Conservation (phyloP, 2,888 invertebrate species). For the Drosophila cognata region DNA sequence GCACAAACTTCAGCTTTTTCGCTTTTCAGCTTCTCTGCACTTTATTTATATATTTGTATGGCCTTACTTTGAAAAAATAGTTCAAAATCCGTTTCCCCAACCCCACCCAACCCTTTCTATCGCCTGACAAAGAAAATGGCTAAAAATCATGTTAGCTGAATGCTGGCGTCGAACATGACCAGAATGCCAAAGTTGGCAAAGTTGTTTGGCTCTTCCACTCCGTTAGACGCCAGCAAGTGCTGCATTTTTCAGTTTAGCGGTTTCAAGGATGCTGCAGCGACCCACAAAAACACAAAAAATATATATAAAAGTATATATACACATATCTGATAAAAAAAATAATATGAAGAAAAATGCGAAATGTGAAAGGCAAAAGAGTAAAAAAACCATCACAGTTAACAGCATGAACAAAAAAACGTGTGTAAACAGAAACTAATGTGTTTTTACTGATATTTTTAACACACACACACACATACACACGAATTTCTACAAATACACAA, state of each 20-base stretch:
- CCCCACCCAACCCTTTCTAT: not conserved
- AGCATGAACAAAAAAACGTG: constrained; percentile 59
- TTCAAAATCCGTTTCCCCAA: constrained; percentile 50
- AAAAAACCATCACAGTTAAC: constrained; percentile 65
- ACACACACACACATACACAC: constrained; percentile 25
- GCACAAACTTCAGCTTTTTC: constrained; percentile 11
- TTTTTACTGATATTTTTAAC: constrained; percentile 76
- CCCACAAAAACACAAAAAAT: constrained; percentile 58
- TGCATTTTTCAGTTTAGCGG: constrained; percentile 55
- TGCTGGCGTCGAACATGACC: constrained; percentile 66
- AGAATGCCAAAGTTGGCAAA: constrained; percentile 64
- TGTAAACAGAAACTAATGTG: constrained; percentile 80
- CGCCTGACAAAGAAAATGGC: constrained; percentile 19
- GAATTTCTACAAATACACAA: constrained; percentile 8
- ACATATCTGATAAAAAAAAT: constrained; percentile 13
- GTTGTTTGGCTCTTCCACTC: constrained; percentile 43
- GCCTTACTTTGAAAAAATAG: constrained; percentile 73
- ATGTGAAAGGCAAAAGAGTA: constrained; percentile 37
- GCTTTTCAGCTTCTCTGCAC: constrained; percentile 27
- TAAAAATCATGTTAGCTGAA: constrained; percentile 45
- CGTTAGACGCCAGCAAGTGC: constrained; percentile 63
- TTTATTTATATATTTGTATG: constrained; percentile 74
- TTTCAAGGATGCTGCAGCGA: constrained; percentile 77
- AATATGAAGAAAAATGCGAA: constrained; percentile 41
- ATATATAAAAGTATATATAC: constrained; percentile 19